Evolutionary conservation across 2,113 vertebrate species (phyloP), one percentile per base, ranked within the genome.

Genomic region (Papio anubis): DNA sequence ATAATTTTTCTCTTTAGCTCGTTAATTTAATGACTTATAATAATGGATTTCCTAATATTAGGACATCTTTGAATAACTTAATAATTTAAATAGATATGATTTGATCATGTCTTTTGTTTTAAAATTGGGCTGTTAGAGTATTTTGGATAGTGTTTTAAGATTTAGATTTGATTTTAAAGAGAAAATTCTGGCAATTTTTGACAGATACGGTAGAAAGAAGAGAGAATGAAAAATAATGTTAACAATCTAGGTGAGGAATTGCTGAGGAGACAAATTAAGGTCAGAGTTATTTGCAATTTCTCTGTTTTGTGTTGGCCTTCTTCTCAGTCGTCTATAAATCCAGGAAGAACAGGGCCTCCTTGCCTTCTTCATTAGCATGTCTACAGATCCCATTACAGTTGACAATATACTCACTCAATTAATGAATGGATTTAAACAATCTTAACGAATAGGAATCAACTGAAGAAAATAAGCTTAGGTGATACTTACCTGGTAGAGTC

Each of bases 111-210:
- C 18, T 8, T 50, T n/a, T 55, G 48, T 59, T 43, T 6, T 1
- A 38, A 70, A 90, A 27, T 25, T 50, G 14, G 35, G 23, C 5
- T 93, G 6, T 84, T 79, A 30, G 17, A 43, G 78, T 79, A 61
- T 52, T 75, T n/a, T 79, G 59, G 30, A 9, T 79, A 61, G 72
- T 64, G 64, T 76, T 91, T 92, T 84, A 83, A 94, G 61, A 61
- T 55, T 84, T 75, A 64, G 14, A 45, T 83, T 81, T 93, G 20
- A 9, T 85, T 92, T 92, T 84, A 79, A 96, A 84, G 52, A 89
- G 17, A 95, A 88, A 88, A 7, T 72, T 72, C 43, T 55, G 8
- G 9, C 6, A 88, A 48, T 57, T 48, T 82, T 66, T 73, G 25
- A 82, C 55, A 76, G 45, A 38, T 48, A 8, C 70, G 43, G 11